A percentile compares a stretch with the other conserved stretches of the same genome.
Evolutionary conservation across 2,888 invertebrate species (phyloP).

Genomic region (Pterobdella sp.): DNA sequence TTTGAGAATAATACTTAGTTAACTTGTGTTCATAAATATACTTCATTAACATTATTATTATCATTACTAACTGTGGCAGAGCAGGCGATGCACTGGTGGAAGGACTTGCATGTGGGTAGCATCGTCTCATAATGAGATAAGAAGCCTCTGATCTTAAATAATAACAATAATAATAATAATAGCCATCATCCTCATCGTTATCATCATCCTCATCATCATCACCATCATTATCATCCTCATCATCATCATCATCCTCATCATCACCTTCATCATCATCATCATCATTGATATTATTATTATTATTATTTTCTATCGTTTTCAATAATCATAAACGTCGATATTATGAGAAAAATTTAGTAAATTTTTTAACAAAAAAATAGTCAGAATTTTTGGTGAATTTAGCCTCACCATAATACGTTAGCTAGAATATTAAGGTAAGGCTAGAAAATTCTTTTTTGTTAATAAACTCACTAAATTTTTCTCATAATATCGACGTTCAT

Average conservation of each 20-base stretch:
- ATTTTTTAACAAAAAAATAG: background rate
- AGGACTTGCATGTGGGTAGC: conserved; percentile 74
- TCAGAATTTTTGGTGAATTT: background rate
- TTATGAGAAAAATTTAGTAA: background rate
- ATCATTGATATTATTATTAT: too few relatives aligned
- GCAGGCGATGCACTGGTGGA: conserved; percentile 85
- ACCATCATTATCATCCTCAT: too few relatives aligned
- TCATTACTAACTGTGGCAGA: conserved; percentile 47
- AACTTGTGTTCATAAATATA: background rate
- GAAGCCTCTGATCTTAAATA: conserved; percentile 69
- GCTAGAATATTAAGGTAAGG: too few relatives aligned
- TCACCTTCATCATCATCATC: too few relatives aligned
- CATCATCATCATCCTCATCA: too few relatives aligned
- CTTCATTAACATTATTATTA: background rate
- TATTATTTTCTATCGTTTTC: conserved; percentile 7
- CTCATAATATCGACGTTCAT: too few relatives aligned
- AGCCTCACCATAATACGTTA: too few relatives aligned
- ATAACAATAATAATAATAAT: background rate
- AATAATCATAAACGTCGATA: background rate
- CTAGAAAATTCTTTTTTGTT: too few relatives aligned
- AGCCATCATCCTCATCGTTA: too few relatives aligned
- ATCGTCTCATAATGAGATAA: conserved; percentile 73
- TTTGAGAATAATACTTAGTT: background rate
- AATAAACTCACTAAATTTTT: too few relatives aligned
- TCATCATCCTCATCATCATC: too few relatives aligned